Conservation (phyloP, 2,888 invertebrate genomes). For the Calameuta idolon region DNA sequence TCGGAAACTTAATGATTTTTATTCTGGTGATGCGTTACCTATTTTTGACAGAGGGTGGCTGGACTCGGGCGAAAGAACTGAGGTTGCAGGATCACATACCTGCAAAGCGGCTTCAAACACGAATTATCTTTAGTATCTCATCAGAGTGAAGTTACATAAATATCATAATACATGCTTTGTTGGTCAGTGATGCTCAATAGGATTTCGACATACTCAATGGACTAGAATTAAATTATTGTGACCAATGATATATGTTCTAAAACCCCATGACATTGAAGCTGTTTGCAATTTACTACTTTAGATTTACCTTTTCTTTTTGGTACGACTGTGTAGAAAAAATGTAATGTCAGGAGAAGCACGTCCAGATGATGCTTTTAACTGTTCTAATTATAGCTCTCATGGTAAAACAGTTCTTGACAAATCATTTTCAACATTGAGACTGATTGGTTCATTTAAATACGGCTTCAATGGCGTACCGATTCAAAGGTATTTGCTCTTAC, state of each 20-base stretch:
- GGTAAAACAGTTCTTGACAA: not conserved
- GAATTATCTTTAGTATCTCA: not conserved
- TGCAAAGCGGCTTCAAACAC: not conserved
- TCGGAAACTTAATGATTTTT: not conserved
- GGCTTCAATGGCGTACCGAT: not conserved
- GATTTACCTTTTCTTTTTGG: not conserved
- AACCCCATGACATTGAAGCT: not conserved
- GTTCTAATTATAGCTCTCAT: not conserved
- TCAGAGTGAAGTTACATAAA: not conserved
- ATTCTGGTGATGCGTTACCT: not conserved
- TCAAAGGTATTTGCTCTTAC: not conserved
- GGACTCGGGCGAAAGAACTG: not conserved
- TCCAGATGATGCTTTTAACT: not conserved
- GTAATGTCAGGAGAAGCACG: not conserved
- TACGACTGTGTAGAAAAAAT: not conserved
- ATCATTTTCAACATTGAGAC: not conserved
- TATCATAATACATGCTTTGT: not conserved
- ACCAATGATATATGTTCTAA: not conserved
- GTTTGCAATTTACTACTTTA: not conserved
- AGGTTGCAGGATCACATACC: not conserved
- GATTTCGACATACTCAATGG: not conserved
- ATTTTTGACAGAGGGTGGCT: not conserved
- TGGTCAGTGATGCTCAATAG: not conserved
- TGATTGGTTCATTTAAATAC: not conserved
- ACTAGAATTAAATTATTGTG: not conserved